Percentiles rank a stretch among this genome's conserved stretches.
Conservation (phyloP, 2,797 vertebrate genomes). For the Crax fasciolata region DNA sequence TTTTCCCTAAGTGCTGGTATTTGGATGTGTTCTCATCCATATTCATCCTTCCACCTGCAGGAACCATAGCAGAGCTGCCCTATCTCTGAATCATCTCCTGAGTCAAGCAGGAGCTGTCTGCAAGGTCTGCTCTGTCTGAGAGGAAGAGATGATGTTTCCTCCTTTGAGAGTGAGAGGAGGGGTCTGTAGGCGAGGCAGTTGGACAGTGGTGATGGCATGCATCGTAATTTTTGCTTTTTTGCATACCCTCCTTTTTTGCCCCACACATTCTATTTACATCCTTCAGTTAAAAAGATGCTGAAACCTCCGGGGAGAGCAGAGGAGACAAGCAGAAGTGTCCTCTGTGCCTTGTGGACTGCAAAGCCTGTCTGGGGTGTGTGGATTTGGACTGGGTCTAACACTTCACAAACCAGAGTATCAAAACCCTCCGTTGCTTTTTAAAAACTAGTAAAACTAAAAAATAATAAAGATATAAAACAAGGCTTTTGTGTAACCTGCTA, state of each 20-base stretch:
- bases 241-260: fast-evolving
- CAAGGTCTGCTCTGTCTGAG: background rate
- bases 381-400: background rate
- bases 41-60: conserved; percentile 54
- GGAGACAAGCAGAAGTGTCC: background rate
- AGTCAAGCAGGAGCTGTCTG: background rate
- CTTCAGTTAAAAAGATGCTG: background rate
- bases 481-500: background rate
- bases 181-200: background rate
- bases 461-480: background rate
- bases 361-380: background rate
- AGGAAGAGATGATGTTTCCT: background rate
- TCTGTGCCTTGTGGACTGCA: background rate
- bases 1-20: conserved; percentile 11
- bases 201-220: background rate
- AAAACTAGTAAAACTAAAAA: background rate
- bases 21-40: conserved; percentile 36
- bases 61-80: background rate
- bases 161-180: background rate
- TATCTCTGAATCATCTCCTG: conserved; percentile 18
- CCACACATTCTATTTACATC: background rate
- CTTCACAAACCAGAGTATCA: background rate
- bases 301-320: background rate
- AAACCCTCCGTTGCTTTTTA: background rate
- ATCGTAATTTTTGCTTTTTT: background rate